Conservation (phyloP, 2,888 invertebrate genomes). For the Xiphydria camelus region DNA sequence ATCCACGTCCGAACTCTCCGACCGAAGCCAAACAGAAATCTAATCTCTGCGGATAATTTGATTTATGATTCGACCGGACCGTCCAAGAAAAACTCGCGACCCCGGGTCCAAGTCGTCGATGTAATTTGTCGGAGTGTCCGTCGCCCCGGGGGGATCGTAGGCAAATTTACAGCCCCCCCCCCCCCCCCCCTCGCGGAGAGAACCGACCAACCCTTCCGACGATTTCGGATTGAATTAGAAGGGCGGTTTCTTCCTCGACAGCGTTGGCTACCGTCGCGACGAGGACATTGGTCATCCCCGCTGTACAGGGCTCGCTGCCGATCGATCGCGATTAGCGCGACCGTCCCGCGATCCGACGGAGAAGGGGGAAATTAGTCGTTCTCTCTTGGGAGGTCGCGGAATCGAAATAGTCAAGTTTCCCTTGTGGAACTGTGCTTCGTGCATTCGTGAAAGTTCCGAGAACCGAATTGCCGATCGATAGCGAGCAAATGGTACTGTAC, state of each 20-base stretch:
- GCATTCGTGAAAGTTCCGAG: no score
- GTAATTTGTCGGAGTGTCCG: conserved; percentile 43
- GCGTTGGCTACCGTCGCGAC: conserved; percentile 22
- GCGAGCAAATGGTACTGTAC: no score
- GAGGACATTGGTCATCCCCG: conserved; percentile 41
- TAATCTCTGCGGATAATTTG: conserved; percentile 54
- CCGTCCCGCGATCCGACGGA: conserved; percentile 30
- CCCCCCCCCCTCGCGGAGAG: no score
- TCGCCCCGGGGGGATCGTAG: conserved; percentile 21
- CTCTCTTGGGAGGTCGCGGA: no score
- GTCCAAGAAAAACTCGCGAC: conserved; percentile 19
- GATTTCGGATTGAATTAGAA: conserved; percentile 38
- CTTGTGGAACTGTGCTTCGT: no score
- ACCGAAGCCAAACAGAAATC: conserved; percentile 50
- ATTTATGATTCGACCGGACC: conserved; percentile 44
- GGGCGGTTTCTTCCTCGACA: conserved; percentile 33
- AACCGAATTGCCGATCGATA: no score
- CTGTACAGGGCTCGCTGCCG: no score
- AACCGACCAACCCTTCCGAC: conserved; percentile 33
- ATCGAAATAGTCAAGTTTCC: no score
- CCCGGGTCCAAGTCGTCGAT: conserved; percentile 34
- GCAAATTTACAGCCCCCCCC: conserved; percentile 35
- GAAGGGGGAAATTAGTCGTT: no score
- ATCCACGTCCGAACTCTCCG: conserved; percentile 27
- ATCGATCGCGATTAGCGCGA: no score